Evolutionary conservation across 2,888 invertebrate species (phyloP), one percentile per base, ranked within the genome.

Genomic region (Sarcophaga subvicina): DNA sequence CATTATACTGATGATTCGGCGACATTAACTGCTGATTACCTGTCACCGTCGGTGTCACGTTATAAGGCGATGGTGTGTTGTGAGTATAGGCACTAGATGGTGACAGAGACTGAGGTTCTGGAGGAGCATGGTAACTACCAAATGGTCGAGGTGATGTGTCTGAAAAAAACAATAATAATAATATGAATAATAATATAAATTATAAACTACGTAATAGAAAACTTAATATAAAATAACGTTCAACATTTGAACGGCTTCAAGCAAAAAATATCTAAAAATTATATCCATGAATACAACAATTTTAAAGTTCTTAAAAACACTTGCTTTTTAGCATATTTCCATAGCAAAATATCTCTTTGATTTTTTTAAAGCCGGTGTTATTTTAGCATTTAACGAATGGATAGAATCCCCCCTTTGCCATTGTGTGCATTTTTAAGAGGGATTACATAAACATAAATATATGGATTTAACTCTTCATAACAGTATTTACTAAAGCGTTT

Each of bases 121-220:
- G 91, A 20, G 91, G 90, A 10, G 90, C 91, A 12, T 90, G 90
- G 88, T 92, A 93, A 62, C 92, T 79, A n/a, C 89, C 89, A 88
- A 91, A 92, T 10, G 93, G 90, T 79, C 92, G 91, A 5, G 93
- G 93, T 84, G 93, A 93, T 89, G 91, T 90, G 89, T 93, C 93
- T 93, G 59, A 10, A 25, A 73, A 27, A 1, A n/a, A 14, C 71
- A 8, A 37, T 10, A 10, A 11, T n/a, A 45, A 20, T 20, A 45
- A 14, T 69, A 67, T 67, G 1, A 37, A 37, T 37, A 22, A 22
- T 22, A 22, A 22, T 22, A 22, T 10, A 37, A 10, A 37, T 37
- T 10, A 10, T 2, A 37, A 37, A 37, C 37, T 37, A 37, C 8
- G 37, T 37, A 37, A 37, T 37, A 37, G 0, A 27, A 27, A 27